A percentile compares a stretch with the other conserved stretches of the same genome.
Evolutionary conservation across 2,113 vertebrate species (phyloP).

Genomic region (Chaenogobius annularis): DNA sequence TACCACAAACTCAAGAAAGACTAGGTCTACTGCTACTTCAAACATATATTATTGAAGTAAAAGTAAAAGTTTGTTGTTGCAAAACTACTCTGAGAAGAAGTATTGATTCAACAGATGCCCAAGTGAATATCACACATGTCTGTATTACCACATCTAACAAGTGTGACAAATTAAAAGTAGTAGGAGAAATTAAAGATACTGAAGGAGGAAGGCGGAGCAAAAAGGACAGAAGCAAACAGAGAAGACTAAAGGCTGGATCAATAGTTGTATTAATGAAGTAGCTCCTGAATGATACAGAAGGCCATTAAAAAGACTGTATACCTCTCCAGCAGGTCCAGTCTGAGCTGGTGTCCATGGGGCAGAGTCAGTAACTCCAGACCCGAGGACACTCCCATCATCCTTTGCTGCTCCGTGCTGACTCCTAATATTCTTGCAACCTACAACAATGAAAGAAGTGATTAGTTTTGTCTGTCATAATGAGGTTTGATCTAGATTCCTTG

Average conservation of each 20-base stretch:
- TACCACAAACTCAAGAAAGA: too few relatives aligned
- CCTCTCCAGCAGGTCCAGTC: constrained; percentile 96
- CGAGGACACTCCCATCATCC: constrained; percentile 95
- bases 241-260: constrained; percentile 8
- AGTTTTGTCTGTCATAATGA: neutral
- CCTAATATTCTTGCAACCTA: constrained; percentile 96
- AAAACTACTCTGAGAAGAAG: too few relatives aligned
- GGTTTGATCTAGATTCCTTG: neutral
- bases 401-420: constrained; percentile 90
- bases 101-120: too few relatives aligned
- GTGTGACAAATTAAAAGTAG: neutral
- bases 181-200: neutral
- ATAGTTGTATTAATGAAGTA: constrained; percentile 20
- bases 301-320: constrained; percentile 48
- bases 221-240: neutral
- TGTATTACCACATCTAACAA: neutral
- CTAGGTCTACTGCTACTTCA: too few relatives aligned
- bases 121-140: neutral
- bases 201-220: neutral
- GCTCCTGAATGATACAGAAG: constrained; percentile 19
- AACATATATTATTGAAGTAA: too few relatives aligned
- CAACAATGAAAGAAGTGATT: constrained; percentile 10
- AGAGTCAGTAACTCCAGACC: constrained; percentile 96
- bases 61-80: too few relatives aligned
- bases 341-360: constrained; percentile 95